A percentile compares a stretch with the other conserved stretches of the same genome.
Conservation (phyloP, 1,140 invertebrate genomes). For the Drosophila murphyi region DNA sequence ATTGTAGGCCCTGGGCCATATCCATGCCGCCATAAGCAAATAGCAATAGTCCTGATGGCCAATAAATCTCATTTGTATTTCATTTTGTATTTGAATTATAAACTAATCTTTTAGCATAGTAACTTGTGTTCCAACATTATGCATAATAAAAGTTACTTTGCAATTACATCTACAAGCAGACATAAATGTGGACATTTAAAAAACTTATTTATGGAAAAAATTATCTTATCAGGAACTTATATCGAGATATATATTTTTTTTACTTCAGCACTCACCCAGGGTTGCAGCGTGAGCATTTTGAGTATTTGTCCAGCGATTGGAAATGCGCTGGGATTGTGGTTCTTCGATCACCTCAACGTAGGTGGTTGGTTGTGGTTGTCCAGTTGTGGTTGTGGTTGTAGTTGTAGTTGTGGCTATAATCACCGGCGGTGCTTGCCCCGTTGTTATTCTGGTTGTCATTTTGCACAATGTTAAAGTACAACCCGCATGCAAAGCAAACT, state of each 20-base stretch:
- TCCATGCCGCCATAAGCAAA: conserved; percentile 70
- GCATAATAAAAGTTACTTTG: too few species aligned
- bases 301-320: conserved; percentile 17
- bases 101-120: too few species aligned
- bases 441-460: conserved; percentile 51
- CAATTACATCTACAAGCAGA: too few species aligned
- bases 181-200: too few species aligned
- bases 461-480: conserved; percentile 2
- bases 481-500: conserved; percentile 6
- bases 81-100: too few species aligned
- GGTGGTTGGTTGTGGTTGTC: conserved; percentile 12
- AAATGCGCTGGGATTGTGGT: conserved; percentile 2
- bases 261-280: conserved; percentile 23
- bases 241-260: not conserved
- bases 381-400: not conserved
- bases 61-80: not conserved
- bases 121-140: too few species aligned
- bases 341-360: conserved; percentile 49
- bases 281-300: conserved; percentile 37
- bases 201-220: too few species aligned
- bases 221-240: not conserved
- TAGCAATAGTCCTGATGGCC: conserved; percentile 41
- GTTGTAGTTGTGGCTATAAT: conserved; percentile 25
- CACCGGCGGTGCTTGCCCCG: conserved; percentile 12
- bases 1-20: conserved; percentile 62